These are phyloP conservation scores for Anagyrus pseudococci DNA, from an alignment of 2,888 invertebrate species.

Conservation along the genomic window DNA sequence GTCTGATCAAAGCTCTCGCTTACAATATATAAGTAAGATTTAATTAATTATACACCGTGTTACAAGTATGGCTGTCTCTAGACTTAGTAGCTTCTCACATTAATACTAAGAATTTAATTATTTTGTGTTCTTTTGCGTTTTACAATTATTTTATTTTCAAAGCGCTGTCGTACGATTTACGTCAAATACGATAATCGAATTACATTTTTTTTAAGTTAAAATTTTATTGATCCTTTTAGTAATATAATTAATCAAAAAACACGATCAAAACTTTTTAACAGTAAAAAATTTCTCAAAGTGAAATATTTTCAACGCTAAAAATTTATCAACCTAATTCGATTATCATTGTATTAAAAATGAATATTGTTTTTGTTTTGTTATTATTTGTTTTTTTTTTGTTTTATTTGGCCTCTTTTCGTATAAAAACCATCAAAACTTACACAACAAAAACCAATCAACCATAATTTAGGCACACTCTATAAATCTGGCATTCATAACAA, in stretches of 20 bases:
- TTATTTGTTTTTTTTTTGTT: slow-evolving; percentile 17
- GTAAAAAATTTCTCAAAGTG: neutral
- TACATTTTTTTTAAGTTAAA: too few relatives aligned
- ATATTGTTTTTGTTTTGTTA: slow-evolving; percentile 30
- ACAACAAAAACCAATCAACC: slow-evolving; percentile 9
- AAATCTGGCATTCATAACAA: slow-evolving; percentile 11
- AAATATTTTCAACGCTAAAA: neutral
- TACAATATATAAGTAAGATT: neutral
- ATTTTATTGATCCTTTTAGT: neutral
- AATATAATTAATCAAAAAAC: neutral
- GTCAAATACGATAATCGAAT: neutral
- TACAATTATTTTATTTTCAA: slow-evolving; percentile 14
- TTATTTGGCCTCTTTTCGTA: slow-evolving; percentile 24
- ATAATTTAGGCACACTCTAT: slow-evolving; percentile 15
- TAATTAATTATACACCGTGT: slow-evolving; percentile 1
- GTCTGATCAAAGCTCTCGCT: slow-evolving; percentile 12
- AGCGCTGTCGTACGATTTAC: slow-evolving; percentile 32
- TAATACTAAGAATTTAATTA: slow-evolving; percentile 27
- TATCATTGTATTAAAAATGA: slow-evolving; percentile 21
- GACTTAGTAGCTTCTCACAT: slow-evolving; percentile 20
- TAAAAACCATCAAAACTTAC: slow-evolving; percentile 17
- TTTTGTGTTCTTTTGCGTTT: slow-evolving; percentile 38
- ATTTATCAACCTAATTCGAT: neutral
- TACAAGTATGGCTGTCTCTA: slow-evolving; percentile 26
- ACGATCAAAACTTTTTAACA: too few relatives aligned